Base-by-base conservation (phyloP, 2,797 vertebrate genomes). In the Coregonus suidteri region DNA sequence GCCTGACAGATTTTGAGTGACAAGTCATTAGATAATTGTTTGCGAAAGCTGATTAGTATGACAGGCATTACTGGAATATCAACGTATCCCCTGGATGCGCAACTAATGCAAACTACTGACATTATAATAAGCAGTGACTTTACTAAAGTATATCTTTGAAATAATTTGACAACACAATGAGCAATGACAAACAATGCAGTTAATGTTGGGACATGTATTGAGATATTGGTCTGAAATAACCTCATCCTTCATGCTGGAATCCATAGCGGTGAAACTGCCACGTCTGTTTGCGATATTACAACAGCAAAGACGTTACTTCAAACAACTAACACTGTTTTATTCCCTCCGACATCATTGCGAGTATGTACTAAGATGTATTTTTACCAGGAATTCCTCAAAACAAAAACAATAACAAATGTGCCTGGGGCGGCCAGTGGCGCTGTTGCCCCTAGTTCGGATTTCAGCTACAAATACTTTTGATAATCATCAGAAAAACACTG, bases 11-110 rank as follows among this genome's bases (percentile, higher is more conserved):
- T 87, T 91, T 90, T 95, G 94, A 95, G 93, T 94, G 94, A 95
- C 94, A 93, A 90, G 93, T 92, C 93, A 95, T 93, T 94, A 93
- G 90, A 89, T 94, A 94, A 95, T 95, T 95, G 93, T 94, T 93
- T 89, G 80, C 89, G 87, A 91, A 88, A 87, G 92, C 89, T 95
- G 94, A 95, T 95, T 94, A 93, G 86, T 87, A 86, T 85, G 85
- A 89, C 92, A 64, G 20, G n/a, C 59, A 30, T 64, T 64, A 4
- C n/a, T 25, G 59, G 59, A 64, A 64, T 25, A 92, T 93, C 91
- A 89, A 86, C 88, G 89, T 82, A 85, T 89, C 88, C 90, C 88
- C 88, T 91, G 81, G 88, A 41, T 15, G 93, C 86, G 84, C 90
- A 88, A 88, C 88, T 83, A 77, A 85, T 89, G 89, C 84, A 79